Evolutionary conservation across 2,113 vertebrate genomes (phyloP).

Genomic region (Equus quagga): DNA sequence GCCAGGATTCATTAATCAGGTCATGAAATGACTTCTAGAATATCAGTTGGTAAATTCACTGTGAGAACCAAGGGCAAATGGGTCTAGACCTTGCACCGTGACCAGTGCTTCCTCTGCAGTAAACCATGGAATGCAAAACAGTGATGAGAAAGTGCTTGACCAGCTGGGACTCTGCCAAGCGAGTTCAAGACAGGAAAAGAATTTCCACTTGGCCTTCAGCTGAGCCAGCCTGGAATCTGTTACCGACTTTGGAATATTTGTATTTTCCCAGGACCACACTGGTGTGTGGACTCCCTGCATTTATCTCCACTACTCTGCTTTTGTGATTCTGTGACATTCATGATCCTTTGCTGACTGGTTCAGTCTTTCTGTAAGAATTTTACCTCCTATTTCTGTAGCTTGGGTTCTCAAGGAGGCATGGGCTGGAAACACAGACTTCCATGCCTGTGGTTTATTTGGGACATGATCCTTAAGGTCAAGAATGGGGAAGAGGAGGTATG

Average conservation of each 20-base stretch:
- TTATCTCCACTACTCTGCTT: neutral
- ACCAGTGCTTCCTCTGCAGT: neutral
- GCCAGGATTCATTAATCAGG: neutral
- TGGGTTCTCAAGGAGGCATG: neutral
- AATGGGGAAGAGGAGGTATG: neutral
- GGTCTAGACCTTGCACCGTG: fast-evolving
- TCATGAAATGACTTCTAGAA: neutral
- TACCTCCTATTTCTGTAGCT: neutral
- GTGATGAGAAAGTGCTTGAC: neutral
- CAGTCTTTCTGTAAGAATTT: neutral
- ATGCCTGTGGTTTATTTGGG: neutral
- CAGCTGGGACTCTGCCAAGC: no score
- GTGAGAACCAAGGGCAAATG: neutral
- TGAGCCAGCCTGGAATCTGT: neutral
- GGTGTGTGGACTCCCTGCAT: neutral
- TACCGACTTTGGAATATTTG: neutral
- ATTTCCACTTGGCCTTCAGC: neutral
- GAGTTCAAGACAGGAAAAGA: neutral
- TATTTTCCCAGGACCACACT: neutral
- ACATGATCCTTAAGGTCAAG: neutral
- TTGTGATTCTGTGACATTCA: neutral
- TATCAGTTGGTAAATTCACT: neutral
- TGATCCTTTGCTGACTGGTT: neutral
- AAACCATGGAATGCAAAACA: neutral
- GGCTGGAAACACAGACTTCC: neutral